These are phyloP conservation scores for Sebastes jordani DNA, from an alignment of 2,797 vertebrate species.

Conservation along the genomic window DNA sequence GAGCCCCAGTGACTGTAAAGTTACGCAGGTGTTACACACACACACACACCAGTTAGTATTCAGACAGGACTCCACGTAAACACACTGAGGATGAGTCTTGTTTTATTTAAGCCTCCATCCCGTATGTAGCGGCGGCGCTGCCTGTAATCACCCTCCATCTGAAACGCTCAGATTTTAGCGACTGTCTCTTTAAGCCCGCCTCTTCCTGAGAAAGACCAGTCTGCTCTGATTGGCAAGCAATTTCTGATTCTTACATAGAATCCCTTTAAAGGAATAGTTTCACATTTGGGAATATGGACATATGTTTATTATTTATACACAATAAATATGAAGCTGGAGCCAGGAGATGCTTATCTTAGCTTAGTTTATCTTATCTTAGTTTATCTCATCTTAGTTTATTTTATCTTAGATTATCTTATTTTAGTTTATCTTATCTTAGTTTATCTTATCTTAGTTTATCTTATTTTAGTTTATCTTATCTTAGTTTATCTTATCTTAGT, in stretches of 20 bases:
- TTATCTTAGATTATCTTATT: no score
- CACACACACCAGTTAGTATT: neutral
- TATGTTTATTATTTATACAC: neutral
- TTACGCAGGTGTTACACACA: no score
- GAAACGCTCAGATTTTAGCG: no score
- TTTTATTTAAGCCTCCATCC: neutral
- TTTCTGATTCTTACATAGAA: no score
- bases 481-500: fast-evolving
- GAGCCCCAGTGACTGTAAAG: neutral
- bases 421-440: fast-evolving
- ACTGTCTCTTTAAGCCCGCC: no score
- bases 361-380: no score
- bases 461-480: no score
- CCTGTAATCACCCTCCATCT: no score
- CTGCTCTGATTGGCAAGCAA: no score
- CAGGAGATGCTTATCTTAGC: neutral
- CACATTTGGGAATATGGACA: neutral
- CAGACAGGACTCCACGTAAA: neutral
- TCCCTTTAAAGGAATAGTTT: neutral
- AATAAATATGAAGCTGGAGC: neutral
- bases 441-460: fast-evolving
- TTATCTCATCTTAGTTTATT: fast-evolving
- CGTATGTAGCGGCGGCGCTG: no score
- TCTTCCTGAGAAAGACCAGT: no score
- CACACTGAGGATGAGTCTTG: neutral